phyloP scores from a whole-genome alignment of 2,113 vertebrate genomes.

The Myotis brandtii region DNA sequence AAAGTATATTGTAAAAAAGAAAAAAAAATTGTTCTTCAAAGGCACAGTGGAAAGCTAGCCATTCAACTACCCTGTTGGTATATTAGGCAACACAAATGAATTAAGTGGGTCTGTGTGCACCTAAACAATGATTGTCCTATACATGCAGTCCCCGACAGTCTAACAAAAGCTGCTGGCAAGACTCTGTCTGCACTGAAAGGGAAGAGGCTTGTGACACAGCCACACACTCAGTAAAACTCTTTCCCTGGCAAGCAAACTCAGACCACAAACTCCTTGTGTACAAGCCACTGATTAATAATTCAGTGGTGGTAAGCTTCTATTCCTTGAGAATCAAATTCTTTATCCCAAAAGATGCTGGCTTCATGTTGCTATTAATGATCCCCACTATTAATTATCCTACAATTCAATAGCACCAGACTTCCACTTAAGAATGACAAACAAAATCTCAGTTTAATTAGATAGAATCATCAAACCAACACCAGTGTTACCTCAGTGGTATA shows the following conservation, averaged over 20 bases:
- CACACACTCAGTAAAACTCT: neutral
- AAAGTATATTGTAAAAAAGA: neutral
- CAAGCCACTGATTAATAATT: slow-evolving; percentile 43
- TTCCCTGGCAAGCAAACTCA: neutral
- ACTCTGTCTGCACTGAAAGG: neutral
- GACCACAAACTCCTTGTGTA: slow-evolving; percentile 39
- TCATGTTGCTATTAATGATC: neutral
- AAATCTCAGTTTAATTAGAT: neutral
- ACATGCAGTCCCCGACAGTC: neutral
- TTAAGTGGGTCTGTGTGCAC: neutral
- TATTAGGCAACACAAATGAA: neutral
- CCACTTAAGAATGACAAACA: slow-evolving; percentile 26
- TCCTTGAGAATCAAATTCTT: slow-evolving; percentile 58
- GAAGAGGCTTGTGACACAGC: neutral
- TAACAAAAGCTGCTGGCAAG: neutral
- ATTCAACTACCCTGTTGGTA: neutral
- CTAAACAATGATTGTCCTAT: neutral
- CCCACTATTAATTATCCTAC: slow-evolving; percentile 51
- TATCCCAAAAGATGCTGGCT: slow-evolving; percentile 15
- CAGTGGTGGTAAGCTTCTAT: neutral
- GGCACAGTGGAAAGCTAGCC: neutral
- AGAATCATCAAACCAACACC: neutral
- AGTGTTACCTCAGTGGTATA: slow-evolving; percentile 94
- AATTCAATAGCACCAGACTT: neutral
- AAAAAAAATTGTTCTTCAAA: neutral